Percentiles rank a stretch among this genome's conserved stretches.
Conservation (phyloP, 1,140 invertebrate species). For the Drosophila lini region DNA sequence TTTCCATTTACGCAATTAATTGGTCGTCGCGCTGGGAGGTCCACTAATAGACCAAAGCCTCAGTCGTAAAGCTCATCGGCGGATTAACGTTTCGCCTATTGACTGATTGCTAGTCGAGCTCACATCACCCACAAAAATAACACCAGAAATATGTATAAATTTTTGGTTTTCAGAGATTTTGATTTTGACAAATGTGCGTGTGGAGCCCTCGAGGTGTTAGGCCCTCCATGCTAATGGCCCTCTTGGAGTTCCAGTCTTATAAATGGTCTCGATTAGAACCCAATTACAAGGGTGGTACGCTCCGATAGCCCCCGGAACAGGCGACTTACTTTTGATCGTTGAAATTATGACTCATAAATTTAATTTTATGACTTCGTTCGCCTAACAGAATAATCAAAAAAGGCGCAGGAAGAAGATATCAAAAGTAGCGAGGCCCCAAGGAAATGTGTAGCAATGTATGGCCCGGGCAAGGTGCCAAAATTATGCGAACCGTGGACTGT, state of each 20-base stretch:
- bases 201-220: constrained; percentile 22
- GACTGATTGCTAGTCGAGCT: constrained; percentile 69
- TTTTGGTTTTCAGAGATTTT: constrained; percentile 36
- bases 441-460: constrained; percentile 19
- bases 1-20: constrained; percentile 83
- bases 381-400: constrained; percentile 20
- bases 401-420: constrained; percentile 12
- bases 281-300: constrained; percentile 64
- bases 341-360: constrained; percentile 77
- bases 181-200: constrained; percentile 70
- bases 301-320: constrained; percentile 30
- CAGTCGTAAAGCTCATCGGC: constrained; percentile 44
- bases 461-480: constrained; percentile 66
- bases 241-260: constrained; percentile 32
- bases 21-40: constrained; percentile 72
- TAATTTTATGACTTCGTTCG: constrained; percentile 80
- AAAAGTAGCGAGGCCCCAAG: constrained; percentile 9
- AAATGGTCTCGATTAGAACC: constrained; percentile 71
- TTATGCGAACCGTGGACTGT: constrained; percentile 48
- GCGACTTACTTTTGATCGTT: constrained; percentile 64
- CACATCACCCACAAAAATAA: constrained; percentile 70
- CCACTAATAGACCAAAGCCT: constrained; percentile 58
- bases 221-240: constrained; percentile 59
- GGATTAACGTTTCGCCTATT: constrained; percentile 75
- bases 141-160: constrained; percentile 16